These are phyloP conservation scores for Oceanodroma leucorhoa DNA, from an alignment of 2,797 vertebrate species.

Conservation along the genomic window DNA sequence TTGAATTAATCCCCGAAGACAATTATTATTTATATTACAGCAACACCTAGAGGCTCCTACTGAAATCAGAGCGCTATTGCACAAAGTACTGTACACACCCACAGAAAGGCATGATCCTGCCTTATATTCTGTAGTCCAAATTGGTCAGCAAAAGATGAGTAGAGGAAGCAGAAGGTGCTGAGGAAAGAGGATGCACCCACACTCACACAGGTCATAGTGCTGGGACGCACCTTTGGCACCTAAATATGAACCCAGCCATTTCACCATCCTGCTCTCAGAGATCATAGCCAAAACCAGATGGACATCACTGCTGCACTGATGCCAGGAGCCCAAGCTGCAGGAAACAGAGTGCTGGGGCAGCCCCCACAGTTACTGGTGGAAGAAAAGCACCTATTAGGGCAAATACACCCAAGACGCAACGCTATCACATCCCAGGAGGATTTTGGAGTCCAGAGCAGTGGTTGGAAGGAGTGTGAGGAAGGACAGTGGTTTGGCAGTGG, in stretches of 20 bases:
- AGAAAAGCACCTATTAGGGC: neutral
- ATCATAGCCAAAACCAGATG: neutral
- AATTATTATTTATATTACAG: conserved; percentile 57
- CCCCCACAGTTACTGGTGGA: neutral
- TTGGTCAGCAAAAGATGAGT: neutral
- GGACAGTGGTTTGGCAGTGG: neutral
- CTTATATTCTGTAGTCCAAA: neutral
- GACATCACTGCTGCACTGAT: accelerated
- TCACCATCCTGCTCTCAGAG: neutral
- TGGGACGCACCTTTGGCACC: neutral
- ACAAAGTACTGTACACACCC: neutral
- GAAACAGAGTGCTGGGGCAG: neutral
- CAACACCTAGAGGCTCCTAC: conserved; percentile 43
- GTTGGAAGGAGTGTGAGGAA: neutral
- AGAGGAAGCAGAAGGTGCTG: neutral
- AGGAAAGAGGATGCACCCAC: accelerated
- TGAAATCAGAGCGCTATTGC: neutral
- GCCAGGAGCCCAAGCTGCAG: neutral
- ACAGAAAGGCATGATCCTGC: neutral
- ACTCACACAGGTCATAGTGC: neutral
- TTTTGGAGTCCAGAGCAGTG: neutral
- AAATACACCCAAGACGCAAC: neutral
- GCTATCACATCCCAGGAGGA: neutral
- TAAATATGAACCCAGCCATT: neutral
- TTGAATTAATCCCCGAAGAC: neutral